These are phyloP conservation scores for Acrocephalus kingi DNA, from an alignment of 2,113 vertebrate genomes.

Conservation along the genomic window DNA sequence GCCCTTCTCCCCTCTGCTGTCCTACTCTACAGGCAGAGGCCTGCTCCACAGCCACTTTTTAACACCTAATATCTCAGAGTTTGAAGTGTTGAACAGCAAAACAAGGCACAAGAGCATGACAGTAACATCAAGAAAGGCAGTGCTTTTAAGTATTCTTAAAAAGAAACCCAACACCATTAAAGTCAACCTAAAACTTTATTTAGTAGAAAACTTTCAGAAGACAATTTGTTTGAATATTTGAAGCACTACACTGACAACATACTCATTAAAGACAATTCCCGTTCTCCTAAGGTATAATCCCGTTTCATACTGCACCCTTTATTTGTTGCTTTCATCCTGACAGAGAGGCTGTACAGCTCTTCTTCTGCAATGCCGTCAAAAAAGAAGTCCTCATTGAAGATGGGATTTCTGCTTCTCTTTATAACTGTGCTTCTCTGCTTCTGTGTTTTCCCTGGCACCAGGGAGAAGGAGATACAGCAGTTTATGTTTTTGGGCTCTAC, in stretches of 20 bases:
- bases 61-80: background rate
- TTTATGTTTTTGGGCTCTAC: conserved; percentile 81
- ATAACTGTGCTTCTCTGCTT: conserved; percentile 87
- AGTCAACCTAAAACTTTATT: conserved; percentile 64
- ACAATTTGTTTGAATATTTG: background rate
- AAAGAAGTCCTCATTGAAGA: conserved; percentile 92
- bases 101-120: background rate
- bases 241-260: conserved; percentile 41
- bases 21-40: background rate
- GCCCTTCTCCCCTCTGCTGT: background rate
- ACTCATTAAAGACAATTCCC: conserved; percentile 39
- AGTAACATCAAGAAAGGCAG: background rate
- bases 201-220: conserved; percentile 69
- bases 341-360: conserved; percentile 72
- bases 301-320: conserved; percentile 83
- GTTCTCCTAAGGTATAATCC: conserved; percentile 54
- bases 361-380: conserved; percentile 83
- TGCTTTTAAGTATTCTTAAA: background rate
- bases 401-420: conserved; percentile 86
- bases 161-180: background rate
- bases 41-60: background rate
- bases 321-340: conserved; percentile 85
- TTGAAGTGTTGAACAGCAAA: background rate
- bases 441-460: conserved; percentile 82
- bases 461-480: conserved; percentile 84